Conservation (phyloP, 1,140 invertebrate genomes). For the Drosophila kanapiae region DNA sequence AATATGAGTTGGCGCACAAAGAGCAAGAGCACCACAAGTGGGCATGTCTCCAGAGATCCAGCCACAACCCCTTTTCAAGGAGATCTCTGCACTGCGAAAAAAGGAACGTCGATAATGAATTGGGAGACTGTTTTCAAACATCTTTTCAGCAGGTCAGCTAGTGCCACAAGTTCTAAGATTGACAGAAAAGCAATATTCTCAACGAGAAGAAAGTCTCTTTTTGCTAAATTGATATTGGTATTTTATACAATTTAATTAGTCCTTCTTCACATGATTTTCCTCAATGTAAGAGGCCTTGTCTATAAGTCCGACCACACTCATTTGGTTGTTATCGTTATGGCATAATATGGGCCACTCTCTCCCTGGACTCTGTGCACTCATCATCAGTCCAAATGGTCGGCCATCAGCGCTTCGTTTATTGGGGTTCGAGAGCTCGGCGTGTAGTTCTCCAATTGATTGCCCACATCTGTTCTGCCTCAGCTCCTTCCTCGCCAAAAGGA, state of each 20-base stretch:
- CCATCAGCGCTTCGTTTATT: conserved; percentile 69
- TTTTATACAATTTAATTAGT: neutral
- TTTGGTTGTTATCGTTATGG: conserved; percentile 74
- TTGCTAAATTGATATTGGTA: neutral
- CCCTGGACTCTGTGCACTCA: conserved; percentile 44
- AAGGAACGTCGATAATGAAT: neutral
- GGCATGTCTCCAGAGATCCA: conserved; percentile 60
- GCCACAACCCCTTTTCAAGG: conserved; percentile 26
- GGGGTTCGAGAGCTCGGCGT: conserved; percentile 27
- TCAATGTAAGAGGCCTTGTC: conserved; percentile 14
- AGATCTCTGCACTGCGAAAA: conserved; percentile 22
- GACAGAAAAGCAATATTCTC: neutral
- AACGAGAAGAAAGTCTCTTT: too few species aligned
- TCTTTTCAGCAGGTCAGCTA: neutral
- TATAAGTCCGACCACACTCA: conserved; percentile 36
- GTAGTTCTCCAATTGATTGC: conserved; percentile 55
- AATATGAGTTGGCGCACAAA: conserved; percentile 78
- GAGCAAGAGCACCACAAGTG: conserved; percentile 61
- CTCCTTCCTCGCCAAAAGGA: neutral
- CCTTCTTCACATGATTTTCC: neutral
- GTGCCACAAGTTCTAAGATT: neutral
- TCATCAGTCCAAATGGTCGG: conserved; percentile 64
- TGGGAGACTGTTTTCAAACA: neutral
- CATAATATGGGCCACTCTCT: conserved; percentile 60
- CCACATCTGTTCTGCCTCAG: conserved; percentile 24